These are phyloP conservation scores for Phymanthus crucifer DNA, from an alignment of 92 coral and sea anemone genomes.

Conservation along the genomic window DNA sequence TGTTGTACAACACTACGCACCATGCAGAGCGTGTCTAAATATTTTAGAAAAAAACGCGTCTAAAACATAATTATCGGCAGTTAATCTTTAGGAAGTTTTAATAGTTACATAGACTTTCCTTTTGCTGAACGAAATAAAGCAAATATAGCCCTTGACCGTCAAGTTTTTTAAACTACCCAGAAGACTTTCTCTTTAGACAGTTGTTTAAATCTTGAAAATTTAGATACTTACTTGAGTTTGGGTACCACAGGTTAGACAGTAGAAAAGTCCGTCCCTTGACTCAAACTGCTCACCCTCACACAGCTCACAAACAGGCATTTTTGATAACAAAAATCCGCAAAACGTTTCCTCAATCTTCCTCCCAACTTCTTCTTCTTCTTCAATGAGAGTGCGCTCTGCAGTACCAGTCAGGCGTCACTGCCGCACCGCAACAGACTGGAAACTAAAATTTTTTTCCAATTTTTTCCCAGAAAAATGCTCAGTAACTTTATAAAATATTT, in stretches of 20 bases:
- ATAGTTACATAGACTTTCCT: too few species aligned
- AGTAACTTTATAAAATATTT: too few species aligned
- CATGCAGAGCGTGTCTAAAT: not conserved
- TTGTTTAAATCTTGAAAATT: not conserved
- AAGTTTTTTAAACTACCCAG: not conserved
- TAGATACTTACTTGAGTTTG: conserved; percentile 75
- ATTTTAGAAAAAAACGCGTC: not conserved
- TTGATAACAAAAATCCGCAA: not conserved
- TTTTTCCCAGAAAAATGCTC: too few species aligned
- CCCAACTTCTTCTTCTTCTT: not conserved
- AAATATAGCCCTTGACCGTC: too few species aligned
- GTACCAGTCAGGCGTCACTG: conserved; percentile 12
- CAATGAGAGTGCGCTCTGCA: conserved; percentile 1
- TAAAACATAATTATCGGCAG: too few species aligned
- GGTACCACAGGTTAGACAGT: conserved; percentile 84
- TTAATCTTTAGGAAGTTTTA: too few species aligned
- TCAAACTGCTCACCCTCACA: conserved; percentile 84
- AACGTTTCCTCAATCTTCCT: not conserved
- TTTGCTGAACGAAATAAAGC: too few species aligned
- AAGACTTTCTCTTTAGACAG: not conserved
- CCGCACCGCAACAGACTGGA: conserved; percentile 1
- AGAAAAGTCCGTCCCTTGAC: conserved; percentile 75
- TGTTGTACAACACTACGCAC: not conserved
- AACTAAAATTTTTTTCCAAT: not conserved
- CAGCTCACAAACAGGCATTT: conserved; percentile 84